phyloP scores from a whole-genome alignment of 2,797 vertebrate genomes.

The Fundulus diaphanus region DNA sequence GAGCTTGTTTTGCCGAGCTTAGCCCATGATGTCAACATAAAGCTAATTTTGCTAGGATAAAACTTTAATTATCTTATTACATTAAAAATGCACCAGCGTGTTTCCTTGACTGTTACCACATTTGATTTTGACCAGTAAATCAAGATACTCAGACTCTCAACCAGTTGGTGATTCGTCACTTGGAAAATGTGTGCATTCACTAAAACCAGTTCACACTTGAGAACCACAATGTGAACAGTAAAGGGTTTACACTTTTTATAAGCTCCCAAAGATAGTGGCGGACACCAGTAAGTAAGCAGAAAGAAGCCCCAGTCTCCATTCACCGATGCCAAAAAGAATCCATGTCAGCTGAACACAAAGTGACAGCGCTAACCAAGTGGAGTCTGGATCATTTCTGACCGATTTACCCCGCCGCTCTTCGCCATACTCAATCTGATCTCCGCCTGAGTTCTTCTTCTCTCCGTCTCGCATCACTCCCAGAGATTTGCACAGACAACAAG shows the following conservation, averaged over 20 bases:
- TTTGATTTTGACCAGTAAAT: no score
- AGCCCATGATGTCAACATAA: no score
- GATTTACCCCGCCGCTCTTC: constrained; percentile 17
- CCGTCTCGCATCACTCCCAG: constrained; percentile 24
- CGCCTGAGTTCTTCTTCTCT: constrained; percentile 6
- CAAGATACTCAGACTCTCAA: neutral
- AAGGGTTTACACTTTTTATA: no score
- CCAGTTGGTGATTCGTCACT: no score
- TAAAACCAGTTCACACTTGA: no score
- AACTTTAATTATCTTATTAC: no score
- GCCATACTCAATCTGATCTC: neutral
- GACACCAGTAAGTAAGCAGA: neutral
- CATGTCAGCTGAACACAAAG: constrained; percentile 20
- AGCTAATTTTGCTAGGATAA: no score
- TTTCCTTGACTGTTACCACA: no score
- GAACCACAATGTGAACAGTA: no score
- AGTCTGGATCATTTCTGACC: constrained; percentile 32
- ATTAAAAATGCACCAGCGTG: no score
- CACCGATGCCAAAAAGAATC: constrained; percentile 12
- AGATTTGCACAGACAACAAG: constrained; percentile 36
- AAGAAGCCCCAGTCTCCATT: neutral
- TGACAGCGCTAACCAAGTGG: constrained; percentile 38
- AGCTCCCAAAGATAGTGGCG: neutral
- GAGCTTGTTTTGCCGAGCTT: no score
- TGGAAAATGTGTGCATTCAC: no score